Conservation (phyloP, 2,797 vertebrate genomes). For the Orientallactaga sibirica region DNA sequence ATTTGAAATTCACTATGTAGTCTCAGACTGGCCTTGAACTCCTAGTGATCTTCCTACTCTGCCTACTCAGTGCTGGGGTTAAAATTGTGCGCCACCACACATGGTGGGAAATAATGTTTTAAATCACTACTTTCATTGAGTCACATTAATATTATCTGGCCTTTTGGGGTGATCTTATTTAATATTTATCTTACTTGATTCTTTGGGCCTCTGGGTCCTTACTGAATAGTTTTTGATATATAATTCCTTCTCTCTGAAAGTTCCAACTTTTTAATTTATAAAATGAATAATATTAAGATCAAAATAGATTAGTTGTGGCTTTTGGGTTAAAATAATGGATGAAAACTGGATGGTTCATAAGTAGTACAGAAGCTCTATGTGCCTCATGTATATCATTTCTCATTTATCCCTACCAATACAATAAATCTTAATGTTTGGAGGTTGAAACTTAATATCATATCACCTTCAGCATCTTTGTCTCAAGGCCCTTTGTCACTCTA, state of each 20-base stretch:
- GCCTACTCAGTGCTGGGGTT: no score
- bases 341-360: not conserved
- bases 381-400: not conserved
- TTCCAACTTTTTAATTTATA: not conserved
- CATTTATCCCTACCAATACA: not conserved
- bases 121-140: conserved; percentile 13
- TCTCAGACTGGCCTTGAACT: no score
- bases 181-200: not conserved
- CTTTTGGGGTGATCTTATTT: not conserved
- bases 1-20: no score
- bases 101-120: not conserved
- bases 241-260: not conserved
- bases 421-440: not conserved
- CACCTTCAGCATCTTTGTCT: not conserved
- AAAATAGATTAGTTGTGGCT: not conserved
- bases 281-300: not conserved
- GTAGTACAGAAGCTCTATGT: not conserved
- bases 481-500: not conserved
- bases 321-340: not conserved
- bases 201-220: not conserved
- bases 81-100: no score
- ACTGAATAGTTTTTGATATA: not conserved
- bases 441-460: not conserved
- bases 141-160: not conserved
- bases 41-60: no score